Evolutionary conservation across 2,113 vertebrate genomes (phyloP), one percentile per base, ranked within the genome.

Genomic region (Aplodontia rufa): DNA sequence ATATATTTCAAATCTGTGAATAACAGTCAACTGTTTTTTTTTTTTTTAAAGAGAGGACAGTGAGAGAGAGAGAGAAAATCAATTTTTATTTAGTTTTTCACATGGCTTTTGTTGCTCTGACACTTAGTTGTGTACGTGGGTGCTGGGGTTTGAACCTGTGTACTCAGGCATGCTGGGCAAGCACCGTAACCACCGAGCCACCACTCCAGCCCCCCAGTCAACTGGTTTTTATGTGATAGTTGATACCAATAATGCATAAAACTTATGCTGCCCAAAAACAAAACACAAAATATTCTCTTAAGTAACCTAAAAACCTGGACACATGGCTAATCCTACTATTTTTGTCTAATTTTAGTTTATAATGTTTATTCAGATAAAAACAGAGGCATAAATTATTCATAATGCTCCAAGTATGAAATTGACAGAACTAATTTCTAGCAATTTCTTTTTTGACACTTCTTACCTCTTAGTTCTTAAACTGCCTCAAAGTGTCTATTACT

Each of bases 241-340:
- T 93, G 66, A 95, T 90, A 91, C 0, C 53, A 93, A 53, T 85
- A 13, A 97, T 68, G n/a, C 45, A 86, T 35, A 94, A 94, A 96
- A 96, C 32, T 74, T 76, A 60, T 5, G 78, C 62, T 91, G 78
- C 22, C 42, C 37, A 79, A 90, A 91, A 96, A 47, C 35, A 97
- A 35, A 85, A 51, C 32, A 83, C 71, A 82, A 88, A 95, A 96
- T 76, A 19, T 22, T 93, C 26, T 93, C 82, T 40, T 17, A 86
- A 75, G 32, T 42, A 53, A 91, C 72, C 32, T 60, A 94, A 55
- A 87, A 94, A 96, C 93, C 13, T 58, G 32, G 37, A 90, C 13
- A 47, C 14, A n/a, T n/a, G 26, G n/a, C 3, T 90, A 90, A 76
- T 60, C 17, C 16, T 83, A 64, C 53, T 91, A 17, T 66, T 93